phyloP scores from a whole-genome alignment of 2,113 vertebrate genomes.

The Platysteira castanea region DNA sequence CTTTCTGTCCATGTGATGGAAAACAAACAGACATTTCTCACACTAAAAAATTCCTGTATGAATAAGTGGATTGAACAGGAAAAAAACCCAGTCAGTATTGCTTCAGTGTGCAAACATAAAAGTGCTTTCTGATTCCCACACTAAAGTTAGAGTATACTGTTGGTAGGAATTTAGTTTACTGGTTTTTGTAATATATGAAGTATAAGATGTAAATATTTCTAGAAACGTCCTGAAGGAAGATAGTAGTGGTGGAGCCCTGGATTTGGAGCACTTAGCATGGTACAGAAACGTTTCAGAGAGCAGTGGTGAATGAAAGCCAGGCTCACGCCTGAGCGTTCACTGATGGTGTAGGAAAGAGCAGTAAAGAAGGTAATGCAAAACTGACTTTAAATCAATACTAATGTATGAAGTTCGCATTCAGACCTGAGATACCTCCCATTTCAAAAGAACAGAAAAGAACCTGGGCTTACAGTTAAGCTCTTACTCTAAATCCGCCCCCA shows the following conservation, averaged over 20 bases:
- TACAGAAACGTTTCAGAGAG: not conserved
- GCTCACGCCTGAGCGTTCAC: not conserved
- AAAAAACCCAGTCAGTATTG: not conserved
- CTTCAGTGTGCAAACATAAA: not conserved
- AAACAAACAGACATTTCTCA: not conserved
- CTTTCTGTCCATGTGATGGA: not conserved
- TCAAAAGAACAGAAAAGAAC: not conserved
- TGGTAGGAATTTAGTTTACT: not conserved
- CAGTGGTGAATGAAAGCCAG: not conserved
- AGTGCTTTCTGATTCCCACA: not conserved
- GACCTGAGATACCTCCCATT: not conserved
- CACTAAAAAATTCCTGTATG: not conserved
- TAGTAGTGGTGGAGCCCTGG: not conserved
- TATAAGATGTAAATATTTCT: not conserved
- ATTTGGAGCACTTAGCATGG: not conserved
- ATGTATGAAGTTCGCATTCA: not conserved
- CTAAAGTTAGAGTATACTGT: not conserved
- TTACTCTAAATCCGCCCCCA: not conserved
- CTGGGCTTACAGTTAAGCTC: not conserved
- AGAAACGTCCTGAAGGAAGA: not conserved
- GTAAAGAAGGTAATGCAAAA: not conserved
- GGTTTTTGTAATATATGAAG: not conserved
- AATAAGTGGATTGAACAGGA: not conserved
- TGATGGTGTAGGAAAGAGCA: not conserved
- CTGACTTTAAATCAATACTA: not conserved